Base-by-base conservation (phyloP, 2,113 vertebrate species). In the Corvus hawaiiensis region DNA sequence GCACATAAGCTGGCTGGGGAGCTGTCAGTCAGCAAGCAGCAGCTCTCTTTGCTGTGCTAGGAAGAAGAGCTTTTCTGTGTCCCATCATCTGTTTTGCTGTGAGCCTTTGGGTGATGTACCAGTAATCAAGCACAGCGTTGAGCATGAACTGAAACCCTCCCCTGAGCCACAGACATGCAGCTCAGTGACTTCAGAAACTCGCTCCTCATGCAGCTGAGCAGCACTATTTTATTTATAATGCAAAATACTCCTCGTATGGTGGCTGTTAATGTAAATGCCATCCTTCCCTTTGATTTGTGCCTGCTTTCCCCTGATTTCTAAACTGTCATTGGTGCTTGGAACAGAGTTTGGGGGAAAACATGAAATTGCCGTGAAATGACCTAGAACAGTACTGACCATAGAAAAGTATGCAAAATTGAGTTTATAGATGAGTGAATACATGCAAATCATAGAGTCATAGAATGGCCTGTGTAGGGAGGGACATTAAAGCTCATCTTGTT, bases 1-100 rank as follows among this genome's bases (percentile, higher is more conserved):
- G 92, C 85, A 71, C 74, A 93, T 96, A 95, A 97, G 90, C 93
- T 95, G 86, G 33, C 89, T 92, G 76, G 83, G 83, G 73, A 84
- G 82, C 88, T 91, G 86, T 93, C 95, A 97, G 89, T 96, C 90
- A 87, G 73, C 51, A 73, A 71, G 84, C 58, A 56, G 72, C 51
- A 77, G 81, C 52, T 78, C 64, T 72, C 20, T 66, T 61, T 58
- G 51, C 51, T 2, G 46, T 43, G 73, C 16, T 81, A 30, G 30
- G 68, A 73, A 90, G 90, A 68, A 58, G 74, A 92, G 62, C 35
- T 93, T 93, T 85, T 67, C 51, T 80, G 18, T 80, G 71, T 83
- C 67, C 51, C 44, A 20, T 94, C 78, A 59, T 88, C 72, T 80
- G 64, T 84, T 95, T 91, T 77, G 41, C 71, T 74, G 55, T 44